phyloP scores from a whole-genome alignment of 2,797 vertebrate species.

The Mormyrus hasselquistii region DNA sequence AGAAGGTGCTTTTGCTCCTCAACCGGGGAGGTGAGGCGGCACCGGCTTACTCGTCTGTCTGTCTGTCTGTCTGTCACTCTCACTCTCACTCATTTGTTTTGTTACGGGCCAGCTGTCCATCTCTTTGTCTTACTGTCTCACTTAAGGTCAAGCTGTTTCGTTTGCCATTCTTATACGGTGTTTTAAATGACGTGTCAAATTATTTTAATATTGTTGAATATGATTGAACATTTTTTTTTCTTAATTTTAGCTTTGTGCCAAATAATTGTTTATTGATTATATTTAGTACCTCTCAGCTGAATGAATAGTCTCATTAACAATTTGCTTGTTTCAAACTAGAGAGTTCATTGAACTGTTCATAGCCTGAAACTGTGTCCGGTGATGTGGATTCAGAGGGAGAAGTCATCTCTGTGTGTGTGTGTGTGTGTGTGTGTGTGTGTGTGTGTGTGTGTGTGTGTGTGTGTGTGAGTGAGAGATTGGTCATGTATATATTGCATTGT shows the following conservation, averaged over 20 bases:
- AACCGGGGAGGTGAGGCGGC: constrained; percentile 85
- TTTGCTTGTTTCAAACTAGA: not conserved
- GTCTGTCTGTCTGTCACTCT: not conserved
- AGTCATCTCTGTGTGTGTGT: not conserved
- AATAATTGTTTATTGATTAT: not conserved
- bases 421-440: too few species aligned
- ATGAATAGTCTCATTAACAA: not conserved
- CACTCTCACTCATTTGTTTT: too few species aligned
- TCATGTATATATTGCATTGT: not conserved
- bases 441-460: too few species aligned
- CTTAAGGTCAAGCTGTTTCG: too few species aligned
- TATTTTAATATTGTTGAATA: not conserved
- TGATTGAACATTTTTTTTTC: not conserved
- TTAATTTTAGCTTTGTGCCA: not conserved
- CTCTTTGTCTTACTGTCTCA: not conserved
- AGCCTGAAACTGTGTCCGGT: not conserved
- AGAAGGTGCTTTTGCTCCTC: constrained; percentile 86
- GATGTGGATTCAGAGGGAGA: not conserved
- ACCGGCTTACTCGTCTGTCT: constrained; percentile 1
- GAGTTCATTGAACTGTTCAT: not conserved
- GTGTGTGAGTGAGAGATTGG: too few species aligned
- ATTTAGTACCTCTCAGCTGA: not conserved
- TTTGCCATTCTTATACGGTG: not conserved
- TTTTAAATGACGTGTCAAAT: not conserved
- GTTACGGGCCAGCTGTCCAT: not conserved